Evolutionary conservation across 1,140 invertebrate species (phyloP), one percentile per base, ranked within the genome.

Genomic region (Anthonomus grandis): DNA sequence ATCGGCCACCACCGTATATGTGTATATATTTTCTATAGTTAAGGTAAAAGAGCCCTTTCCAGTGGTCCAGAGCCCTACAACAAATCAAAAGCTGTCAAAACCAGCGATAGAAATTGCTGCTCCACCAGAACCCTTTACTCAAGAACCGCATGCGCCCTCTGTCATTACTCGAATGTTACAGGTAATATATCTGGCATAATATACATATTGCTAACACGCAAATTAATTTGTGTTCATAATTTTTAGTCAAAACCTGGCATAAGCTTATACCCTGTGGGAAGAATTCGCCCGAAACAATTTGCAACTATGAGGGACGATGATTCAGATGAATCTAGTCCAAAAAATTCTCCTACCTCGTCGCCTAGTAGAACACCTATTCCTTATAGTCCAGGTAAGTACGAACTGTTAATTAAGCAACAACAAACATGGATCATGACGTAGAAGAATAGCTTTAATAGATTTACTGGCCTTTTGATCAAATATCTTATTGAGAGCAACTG

Each of bases 161-260:
- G 81, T 84, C 1, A 83, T 84, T 13, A 84, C 81, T 1, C 75
- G 82, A 37, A 83, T 85, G 78, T 71, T 82, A 27, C 81, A 83
- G 44, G 57, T 53, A 31, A 13, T 13, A 13, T 34, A 34, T 1
- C 31, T 13, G 10, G 10, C 31, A 13, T 1, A 41, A 13, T 10
- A 13, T 45, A 12, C 9, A 12, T 45, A 9, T 45, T 22, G 22
- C 6, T 45, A 22, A 13, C 5, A 22, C 6, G 17, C 18, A 23
- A 23, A 18, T 10, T 2, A 22, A 34, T 34, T 34, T 34, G 2
- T 13, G 13, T 12, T 12, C 13, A 34, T 12, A 10, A 52, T 31
- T 55, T 55, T 23, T 25, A 56, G 54, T 38, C 60, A 8, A 59
- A 59, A 34, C 62, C 62, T 1, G 57, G 49, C 8, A 47, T 55